These are phyloP conservation scores for Brassicogethes aeneus DNA, from an alignment of 2,888 invertebrate genomes.

Conservation along the genomic window DNA sequence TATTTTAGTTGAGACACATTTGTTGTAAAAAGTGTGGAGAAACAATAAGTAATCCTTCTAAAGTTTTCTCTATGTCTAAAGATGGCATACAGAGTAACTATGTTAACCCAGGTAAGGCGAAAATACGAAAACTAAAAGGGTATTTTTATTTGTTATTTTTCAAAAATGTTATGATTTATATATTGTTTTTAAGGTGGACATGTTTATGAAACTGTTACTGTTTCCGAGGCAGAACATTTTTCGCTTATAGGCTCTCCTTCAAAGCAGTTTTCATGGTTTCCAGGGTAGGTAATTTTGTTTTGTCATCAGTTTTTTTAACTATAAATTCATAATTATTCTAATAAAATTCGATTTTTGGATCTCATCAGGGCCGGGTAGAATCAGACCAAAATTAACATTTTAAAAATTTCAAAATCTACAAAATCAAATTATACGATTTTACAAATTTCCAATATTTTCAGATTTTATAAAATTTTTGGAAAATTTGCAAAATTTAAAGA, in stretches of 20 bases:
- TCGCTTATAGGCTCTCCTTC: slow-evolving; percentile 49
- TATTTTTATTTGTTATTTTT: not conserved
- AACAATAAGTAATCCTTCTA: slow-evolving; percentile 53
- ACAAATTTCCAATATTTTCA: too few species aligned
- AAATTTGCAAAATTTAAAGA: too few species aligned
- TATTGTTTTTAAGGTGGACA: slow-evolving; percentile 46
- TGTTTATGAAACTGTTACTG: slow-evolving; percentile 73
- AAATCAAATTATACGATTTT: too few species aligned
- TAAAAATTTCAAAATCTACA: too few species aligned
- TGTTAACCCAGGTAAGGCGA: slow-evolving; percentile 65
- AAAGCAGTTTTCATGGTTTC: slow-evolving; percentile 76
- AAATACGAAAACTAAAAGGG: too few species aligned
- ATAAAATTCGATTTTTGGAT: too few species aligned
- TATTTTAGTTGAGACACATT: slow-evolving; percentile 42
- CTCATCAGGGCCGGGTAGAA: too few species aligned
- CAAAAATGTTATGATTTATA: not conserved
- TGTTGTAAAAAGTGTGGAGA: slow-evolving; percentile 51
- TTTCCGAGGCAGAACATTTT: slow-evolving; percentile 46
- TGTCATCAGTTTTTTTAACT: slow-evolving; percentile 7
- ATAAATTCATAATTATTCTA: too few species aligned
- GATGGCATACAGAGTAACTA: slow-evolving; percentile 74
- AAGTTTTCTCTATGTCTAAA: slow-evolving; percentile 73
- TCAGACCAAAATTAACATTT: too few species aligned
- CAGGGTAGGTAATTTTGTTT: slow-evolving; percentile 49
- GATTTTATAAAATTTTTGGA: too few species aligned